Evolutionary conservation across 2,888 invertebrate genomes (phyloP).

Genomic region (Euzophera pinguis): DNA sequence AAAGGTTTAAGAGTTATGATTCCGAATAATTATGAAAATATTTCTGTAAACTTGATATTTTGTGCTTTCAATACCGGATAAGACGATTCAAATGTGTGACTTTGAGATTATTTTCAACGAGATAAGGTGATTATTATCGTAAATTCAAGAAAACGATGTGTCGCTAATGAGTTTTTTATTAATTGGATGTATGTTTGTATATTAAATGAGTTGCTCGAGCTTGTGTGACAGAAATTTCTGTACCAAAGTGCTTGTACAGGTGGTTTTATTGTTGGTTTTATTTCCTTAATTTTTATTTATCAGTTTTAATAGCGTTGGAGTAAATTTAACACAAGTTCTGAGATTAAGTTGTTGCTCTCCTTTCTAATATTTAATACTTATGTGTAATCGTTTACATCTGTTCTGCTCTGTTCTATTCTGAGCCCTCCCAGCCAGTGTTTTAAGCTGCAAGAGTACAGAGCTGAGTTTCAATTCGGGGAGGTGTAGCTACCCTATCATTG

Average conservation of each 20-base stretch:
- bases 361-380: too few species aligned
- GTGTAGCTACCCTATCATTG: too few species aligned
- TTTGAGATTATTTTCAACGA: slow-evolving; percentile 43
- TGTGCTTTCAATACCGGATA: slow-evolving; percentile 35
- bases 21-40: neutral
- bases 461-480: too few species aligned
- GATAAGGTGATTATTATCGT: slow-evolving; percentile 43
- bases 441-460: too few species aligned
- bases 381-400: too few species aligned
- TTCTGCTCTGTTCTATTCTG: too few species aligned
- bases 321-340: neutral
- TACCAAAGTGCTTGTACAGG: slow-evolving; percentile 6
- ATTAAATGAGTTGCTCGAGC: slow-evolving; percentile 5
- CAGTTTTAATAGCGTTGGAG: neutral
- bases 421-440: too few species aligned
- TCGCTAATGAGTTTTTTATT: slow-evolving; percentile 26
- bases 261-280: slow-evolving; percentile 3
- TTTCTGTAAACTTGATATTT: neutral
- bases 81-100: slow-evolving; percentile 64
- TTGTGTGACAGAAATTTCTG: slow-evolving; percentile 5
- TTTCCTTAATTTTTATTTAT: neutral
- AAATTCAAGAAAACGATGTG: slow-evolving; percentile 33
- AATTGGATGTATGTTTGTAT: slow-evolving; percentile 26
- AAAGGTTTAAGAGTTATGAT: too few species aligned
- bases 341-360: neutral